phyloP scores from a whole-genome alignment of 37 sponge, comb jelly and placozoan genomes.

The Halichondria panicea region DNA sequence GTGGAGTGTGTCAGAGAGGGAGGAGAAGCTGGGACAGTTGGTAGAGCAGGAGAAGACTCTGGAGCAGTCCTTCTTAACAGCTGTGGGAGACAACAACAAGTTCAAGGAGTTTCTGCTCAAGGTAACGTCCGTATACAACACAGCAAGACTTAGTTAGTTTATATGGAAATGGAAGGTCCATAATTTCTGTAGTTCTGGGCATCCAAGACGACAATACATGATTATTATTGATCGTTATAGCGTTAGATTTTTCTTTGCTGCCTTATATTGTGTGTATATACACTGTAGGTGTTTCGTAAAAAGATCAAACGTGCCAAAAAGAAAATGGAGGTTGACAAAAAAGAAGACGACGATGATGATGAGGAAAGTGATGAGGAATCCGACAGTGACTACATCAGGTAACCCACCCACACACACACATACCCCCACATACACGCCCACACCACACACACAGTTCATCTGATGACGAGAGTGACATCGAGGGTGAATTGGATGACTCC shows the following conservation, averaged over 20 bases:
- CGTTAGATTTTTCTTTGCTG: background rate
- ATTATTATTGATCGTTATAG: too few species aligned
- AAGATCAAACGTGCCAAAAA: constrained; percentile 91
- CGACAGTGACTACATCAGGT: constrained; percentile 22
- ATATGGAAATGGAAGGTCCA: too few species aligned
- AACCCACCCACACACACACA: background rate
- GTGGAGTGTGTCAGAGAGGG: constrained; percentile 50
- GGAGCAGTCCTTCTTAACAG: constrained; percentile 59
- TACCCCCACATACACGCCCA: background rate
- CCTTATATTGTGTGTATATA: background rate
- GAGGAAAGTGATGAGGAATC: constrained; percentile 55
- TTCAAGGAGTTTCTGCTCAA: constrained; percentile 92
- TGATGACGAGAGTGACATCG: constrained; percentile 55
- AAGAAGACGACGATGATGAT: constrained; percentile 75
- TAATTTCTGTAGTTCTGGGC: too few species aligned
- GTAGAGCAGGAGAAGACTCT: constrained; percentile 82
- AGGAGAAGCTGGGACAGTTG: constrained; percentile 50
- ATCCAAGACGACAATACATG: background rate
- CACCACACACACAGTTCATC: constrained; percentile 18
- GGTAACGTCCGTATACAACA: too few species aligned
- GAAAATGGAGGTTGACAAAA: constrained; percentile 43
- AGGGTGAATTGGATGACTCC: constrained; percentile 83
- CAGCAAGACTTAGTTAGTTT: too few species aligned
- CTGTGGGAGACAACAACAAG: constrained; percentile 91
- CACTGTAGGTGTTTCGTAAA: constrained; percentile 84